phyloP scores from a whole-genome alignment of 2,797 vertebrate species.

The Alca torda region DNA sequence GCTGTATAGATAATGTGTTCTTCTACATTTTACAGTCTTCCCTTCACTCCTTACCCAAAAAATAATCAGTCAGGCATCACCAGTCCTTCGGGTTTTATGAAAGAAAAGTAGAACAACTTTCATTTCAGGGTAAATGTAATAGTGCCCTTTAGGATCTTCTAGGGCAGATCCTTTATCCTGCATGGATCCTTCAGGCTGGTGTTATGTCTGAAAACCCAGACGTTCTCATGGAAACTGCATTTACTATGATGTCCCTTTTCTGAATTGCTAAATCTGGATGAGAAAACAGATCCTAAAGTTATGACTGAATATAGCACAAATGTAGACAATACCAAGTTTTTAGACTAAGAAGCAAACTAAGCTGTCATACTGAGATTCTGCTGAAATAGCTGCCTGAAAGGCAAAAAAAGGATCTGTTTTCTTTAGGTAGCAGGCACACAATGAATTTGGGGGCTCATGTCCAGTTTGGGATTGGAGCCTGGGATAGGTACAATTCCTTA shows the following conservation, averaged over 20 bases:
- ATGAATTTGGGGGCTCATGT: neutral
- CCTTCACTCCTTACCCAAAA: neutral
- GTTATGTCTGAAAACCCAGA: neutral
- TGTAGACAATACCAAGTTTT: neutral
- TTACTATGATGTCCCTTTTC: neutral
- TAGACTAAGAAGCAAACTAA: neutral
- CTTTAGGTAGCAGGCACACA: neutral
- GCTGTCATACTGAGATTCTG: neutral
- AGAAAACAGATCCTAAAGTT: neutral
- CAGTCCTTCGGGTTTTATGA: neutral
- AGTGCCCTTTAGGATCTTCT: neutral
- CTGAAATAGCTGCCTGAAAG: neutral
- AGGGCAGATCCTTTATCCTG: neutral
- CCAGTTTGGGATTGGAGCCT: neutral
- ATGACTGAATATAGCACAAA: neutral
- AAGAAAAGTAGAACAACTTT: neutral
- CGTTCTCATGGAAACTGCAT: neutral
- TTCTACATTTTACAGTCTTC: neutral
- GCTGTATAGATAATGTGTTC: neutral
- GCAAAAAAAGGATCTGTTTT: neutral
- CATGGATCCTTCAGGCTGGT: neutral
- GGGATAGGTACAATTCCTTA: neutral
- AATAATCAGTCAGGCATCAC: neutral
- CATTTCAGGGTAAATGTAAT: neutral
- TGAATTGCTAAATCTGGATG: neutral